Base-by-base conservation (phyloP, 2,797 vertebrate species). In the Buceros bicornis region DNA sequence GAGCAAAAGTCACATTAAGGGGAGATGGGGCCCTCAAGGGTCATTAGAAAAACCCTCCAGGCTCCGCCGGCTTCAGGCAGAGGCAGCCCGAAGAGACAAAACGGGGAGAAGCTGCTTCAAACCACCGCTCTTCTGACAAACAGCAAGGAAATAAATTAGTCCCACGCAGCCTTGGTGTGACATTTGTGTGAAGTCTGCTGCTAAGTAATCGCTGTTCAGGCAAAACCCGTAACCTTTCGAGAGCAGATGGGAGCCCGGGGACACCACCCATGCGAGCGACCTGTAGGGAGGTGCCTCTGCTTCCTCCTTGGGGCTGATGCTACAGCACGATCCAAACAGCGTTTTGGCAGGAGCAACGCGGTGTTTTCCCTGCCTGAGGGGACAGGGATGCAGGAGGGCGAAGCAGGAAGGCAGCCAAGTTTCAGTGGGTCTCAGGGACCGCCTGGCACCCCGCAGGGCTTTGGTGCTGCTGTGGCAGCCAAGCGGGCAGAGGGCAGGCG, bases 161-260 rank as follows among this genome's bases (percentile, higher is more conserved):
- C 86, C 90, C 80, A 94, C 77, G 18, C 77, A 86, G 6, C 50
- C 40, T 13, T 2, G 69, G 77, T 21, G 57, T n/a, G 82, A 80
- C 81, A 69, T 35, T 65, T 35, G 79, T 19, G 74, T 43, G 11
- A 77, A 88, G 86, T 64, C 82, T 92, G 90, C 89, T 57, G 83
- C 84, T 33, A 56, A 47, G 91, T 10, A 37, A 79, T 13, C 31
- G 67, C 56, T 73, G 1, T 2, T 10, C 45, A 35, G 50, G 65
- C 78, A 69, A 77, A 85, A 40, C 26, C 57, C 40, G 62, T 31
- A 42, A 62, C 53, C 62, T 76, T 47, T 50, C 18, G 17, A 6
- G 28, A 79, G 12, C 35, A 58, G 60, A 33, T 0, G 12, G 67
- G 76, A 80, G 25, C 28, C 13, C 1, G 62, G 37, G 48, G 5